These are phyloP conservation scores for Halcyon senegalensis DNA, from an alignment of 2,113 vertebrate genomes.

Conservation along the genomic window DNA sequence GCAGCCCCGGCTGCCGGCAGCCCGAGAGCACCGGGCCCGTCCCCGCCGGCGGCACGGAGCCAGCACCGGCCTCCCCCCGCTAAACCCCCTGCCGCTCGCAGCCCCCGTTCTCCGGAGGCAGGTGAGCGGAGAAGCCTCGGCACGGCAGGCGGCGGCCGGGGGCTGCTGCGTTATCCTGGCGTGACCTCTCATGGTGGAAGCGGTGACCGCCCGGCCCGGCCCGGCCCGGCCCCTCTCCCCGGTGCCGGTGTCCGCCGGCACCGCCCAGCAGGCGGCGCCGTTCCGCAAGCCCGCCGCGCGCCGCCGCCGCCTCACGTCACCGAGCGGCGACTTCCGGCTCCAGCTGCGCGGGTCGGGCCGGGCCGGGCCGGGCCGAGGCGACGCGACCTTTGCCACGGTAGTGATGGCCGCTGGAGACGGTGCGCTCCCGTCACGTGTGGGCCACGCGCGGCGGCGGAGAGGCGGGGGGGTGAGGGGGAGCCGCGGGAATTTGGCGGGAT, in stretches of 20 bases:
- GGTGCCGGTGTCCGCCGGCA: neutral
- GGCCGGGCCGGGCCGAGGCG: neutral
- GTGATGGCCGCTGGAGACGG: neutral
- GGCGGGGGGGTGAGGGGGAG: neutral
- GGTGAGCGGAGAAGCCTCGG: neutral
- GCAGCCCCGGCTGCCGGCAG: neutral
- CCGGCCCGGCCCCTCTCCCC: neutral
- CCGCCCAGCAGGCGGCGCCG: neutral
- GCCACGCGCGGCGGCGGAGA: neutral
- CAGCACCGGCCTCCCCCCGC: neutral
- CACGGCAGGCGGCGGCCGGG: neutral
- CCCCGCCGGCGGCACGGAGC: too few relatives aligned
- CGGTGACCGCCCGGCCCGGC: neutral
- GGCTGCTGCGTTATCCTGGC: neutral
- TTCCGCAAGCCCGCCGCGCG: neutral
- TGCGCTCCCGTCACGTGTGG: neutral
- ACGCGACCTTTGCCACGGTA: neutral
- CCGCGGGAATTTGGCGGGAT: rapidly evolving
- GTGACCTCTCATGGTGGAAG: neutral
- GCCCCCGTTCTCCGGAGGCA: neutral
- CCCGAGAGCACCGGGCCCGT: neutral
- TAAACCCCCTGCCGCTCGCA: neutral
- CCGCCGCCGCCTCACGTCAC: neutral
- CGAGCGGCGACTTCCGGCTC: neutral
- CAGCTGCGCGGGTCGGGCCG: neutral